Base-by-base conservation (phyloP, 2,888 invertebrate species). In the Cyrtodaria siliqua region DNA sequence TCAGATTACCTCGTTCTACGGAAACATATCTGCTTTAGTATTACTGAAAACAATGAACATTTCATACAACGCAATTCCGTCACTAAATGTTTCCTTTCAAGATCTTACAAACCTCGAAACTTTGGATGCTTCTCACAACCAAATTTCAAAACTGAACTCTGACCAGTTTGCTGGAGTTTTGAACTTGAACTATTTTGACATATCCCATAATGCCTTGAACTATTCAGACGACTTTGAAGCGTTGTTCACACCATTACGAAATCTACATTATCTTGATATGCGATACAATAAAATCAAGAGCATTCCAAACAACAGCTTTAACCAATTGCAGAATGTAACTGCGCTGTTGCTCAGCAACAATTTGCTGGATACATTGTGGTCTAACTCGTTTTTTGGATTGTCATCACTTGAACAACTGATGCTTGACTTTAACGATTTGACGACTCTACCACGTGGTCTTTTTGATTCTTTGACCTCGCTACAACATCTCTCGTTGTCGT, bases 241-340 rank as follows among this genome's bases (percentile, higher is more conserved):
- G 1, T 20, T 73, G 2, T 70, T 73, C 18, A 16, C 18, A 18
- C n/a, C 18, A 4, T 49, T 70, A 8, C 23, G 6, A 40, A 44
- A 16, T 1, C 23, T 78, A 18, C 18, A 23, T 0, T 20, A 14
- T 14, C 53, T 78, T 38, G 61, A 78, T 53, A 23, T 78, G 18
- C 29, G 53, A 6, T 27, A 52, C 42, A 73, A 73, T 40, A 55
- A 61, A 12, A 29, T 78, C n/a, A 18, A 4, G 14, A 8, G 2
- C 2, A 49, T 78, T 47, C 66, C 61, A 12, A 47, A 53, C n/a
- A 66, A 69, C 26, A 66, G 62, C 42, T 73, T 78, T 53, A 12
- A 18, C 18, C 26, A 50, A 14, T 42, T 75, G 27, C 9, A 27
- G 12, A 61, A 38, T 18, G 44, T 75, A 6, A 64, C 56, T 0